Base-by-base conservation (phyloP, 1,140 invertebrate species). In the Philotrypesis tridentata region DNA sequence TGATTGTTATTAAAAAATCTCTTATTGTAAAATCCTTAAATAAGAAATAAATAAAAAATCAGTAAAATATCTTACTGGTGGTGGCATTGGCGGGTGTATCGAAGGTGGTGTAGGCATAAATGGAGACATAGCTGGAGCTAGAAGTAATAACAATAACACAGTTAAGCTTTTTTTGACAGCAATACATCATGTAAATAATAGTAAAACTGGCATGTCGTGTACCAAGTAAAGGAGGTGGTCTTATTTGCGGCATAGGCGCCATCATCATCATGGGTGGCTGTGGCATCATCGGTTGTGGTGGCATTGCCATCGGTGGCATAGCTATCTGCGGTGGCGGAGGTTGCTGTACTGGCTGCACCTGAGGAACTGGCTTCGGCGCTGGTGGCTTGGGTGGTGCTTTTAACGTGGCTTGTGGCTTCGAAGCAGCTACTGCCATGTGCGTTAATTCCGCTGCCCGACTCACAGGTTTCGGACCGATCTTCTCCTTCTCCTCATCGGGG, bases 401-500 rank as follows among this genome's bases (percentile, higher is more conserved):
- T 11, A 92, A 29, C 4, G 91, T 92, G 5, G 92, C 90, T 83
- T 92, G 92, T 17, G 92, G 92, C 82, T 93, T 93, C 0, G 91
- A 87, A 25, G 92, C 90, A 40, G 87, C 91, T 55, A 90, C 90
- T 27, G 91, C 90, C 89, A 92, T 91, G 8, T 90, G 88, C 0
- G 90, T 87, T 8, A 90, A 68, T 83, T 93, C 91, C 0, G 87
- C 80, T 8, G 89, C 89, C 40, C 92, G 86, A 82, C 88, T 92
- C 31, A 95, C 95, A 2, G 95, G 96, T 89, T 96, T 96, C 0
- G 96, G 95, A 8, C 96, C 96, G 84, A 97, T 97, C 87, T 97
- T 97, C 84, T 99, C 97, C 86, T 98, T 98, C 86, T 98, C 97
- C 89, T 98, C 97, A 89, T 99, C 97, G 0, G 97, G 97, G 78